A percentile compares a stretch with the other conserved stretches of the same genome.
These are phyloP conservation scores for Chiloscyllium plagiosum DNA, from an alignment of 2,113 vertebrate genomes.

Conservation along the genomic window DNA sequence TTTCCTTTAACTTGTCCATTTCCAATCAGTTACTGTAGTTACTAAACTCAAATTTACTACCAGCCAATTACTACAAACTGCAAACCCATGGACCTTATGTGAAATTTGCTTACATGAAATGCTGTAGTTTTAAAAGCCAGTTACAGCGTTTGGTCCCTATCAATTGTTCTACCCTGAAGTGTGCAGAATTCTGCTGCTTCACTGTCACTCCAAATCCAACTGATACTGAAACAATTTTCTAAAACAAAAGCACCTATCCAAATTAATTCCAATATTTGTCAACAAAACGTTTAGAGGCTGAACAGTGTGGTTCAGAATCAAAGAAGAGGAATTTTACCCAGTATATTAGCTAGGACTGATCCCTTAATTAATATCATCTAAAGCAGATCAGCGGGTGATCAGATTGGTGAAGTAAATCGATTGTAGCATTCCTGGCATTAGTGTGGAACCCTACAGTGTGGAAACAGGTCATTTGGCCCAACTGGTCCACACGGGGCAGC, in stretches of 20 bases:
- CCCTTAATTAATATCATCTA: no score
- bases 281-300: neutral
- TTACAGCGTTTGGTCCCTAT: neutral
- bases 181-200: neutral
- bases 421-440: no score
- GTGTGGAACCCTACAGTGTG: no score
- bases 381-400: no score
- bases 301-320: neutral
- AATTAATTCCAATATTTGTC: neutral
- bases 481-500: no score
- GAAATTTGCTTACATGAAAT: neutral
- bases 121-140: neutral
- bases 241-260: neutral
- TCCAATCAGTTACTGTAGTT: neutral
- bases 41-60: neutral
- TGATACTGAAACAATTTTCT: neutral
- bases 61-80: neutral
- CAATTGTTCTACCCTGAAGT: neutral
- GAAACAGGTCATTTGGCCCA: no score
- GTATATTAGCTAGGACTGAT: no score
- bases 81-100: neutral
- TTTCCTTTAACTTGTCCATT: neutral
- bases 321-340: no score
- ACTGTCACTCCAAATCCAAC: neutral
- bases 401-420: no score